Percentiles rank a stretch among this genome's conserved stretches.
These are phyloP conservation scores for Episyrphus balteatus DNA, from an alignment of 1,140 invertebrate genomes.

Conservation along the genomic window DNA sequence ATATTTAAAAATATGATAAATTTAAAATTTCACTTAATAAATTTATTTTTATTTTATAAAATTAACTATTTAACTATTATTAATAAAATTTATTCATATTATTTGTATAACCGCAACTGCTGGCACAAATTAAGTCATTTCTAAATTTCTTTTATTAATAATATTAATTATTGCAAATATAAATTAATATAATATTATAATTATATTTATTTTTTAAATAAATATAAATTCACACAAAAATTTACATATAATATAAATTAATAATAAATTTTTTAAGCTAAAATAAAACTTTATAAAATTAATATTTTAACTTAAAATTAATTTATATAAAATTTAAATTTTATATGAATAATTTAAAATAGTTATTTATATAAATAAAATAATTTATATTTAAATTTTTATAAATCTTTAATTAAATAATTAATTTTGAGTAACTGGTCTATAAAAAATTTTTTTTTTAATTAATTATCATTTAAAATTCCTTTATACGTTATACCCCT, in stretches of 20 bases:
- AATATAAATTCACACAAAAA: slow-evolving; percentile 15
- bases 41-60: slow-evolving; percentile 19
- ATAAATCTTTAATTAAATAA: neutral
- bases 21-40: slow-evolving; percentile 26
- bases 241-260: slow-evolving; percentile 5
- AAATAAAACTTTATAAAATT: slow-evolving; percentile 21
- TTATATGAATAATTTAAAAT: slow-evolving; percentile 14
- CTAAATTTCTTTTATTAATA: slow-evolving; percentile 36
- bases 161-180: slow-evolving; percentile 23
- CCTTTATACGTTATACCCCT: too few relatives aligned
- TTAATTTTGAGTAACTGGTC: too few relatives aligned
- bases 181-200: slow-evolving; percentile 1
- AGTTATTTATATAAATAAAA: slow-evolving; percentile 1
- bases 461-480: too few relatives aligned
- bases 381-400: slow-evolving; percentile 1
- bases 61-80: too few relatives aligned
- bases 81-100: too few relatives aligned
- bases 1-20: slow-evolving; percentile 16
- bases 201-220: slow-evolving; percentile 4
- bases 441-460: too few relatives aligned
- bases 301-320: slow-evolving; percentile 4
- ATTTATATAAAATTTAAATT: slow-evolving; percentile 5
- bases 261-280: slow-evolving; percentile 12
- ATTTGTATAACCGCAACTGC: slow-evolving; percentile 24
- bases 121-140: slow-evolving; percentile 29